These are phyloP conservation scores for Dexiosoma caninum DNA, from an alignment of 2,888 invertebrate species.

Conservation along the genomic window DNA sequence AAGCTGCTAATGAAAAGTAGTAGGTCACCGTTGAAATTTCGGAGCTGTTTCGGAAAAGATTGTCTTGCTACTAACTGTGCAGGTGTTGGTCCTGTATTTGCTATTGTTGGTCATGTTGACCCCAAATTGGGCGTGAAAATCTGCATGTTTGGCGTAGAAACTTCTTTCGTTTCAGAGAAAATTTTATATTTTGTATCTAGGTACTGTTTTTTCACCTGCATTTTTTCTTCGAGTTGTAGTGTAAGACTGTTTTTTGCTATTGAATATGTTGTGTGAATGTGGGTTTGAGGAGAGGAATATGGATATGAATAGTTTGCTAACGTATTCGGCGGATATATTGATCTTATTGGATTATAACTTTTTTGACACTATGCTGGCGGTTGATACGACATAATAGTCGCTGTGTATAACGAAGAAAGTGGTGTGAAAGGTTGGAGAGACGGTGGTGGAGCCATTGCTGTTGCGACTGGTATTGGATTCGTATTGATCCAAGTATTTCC, in stretches of 20 bases:
- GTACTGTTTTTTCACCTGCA: slow-evolving; percentile 6
- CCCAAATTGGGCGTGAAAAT: not conserved
- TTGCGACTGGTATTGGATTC: not conserved
- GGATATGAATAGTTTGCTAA: not conserved
- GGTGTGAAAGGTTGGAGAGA: not conserved
- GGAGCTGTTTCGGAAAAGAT: not conserved
- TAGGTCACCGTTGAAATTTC: slow-evolving; percentile 3
- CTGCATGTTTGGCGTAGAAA: not conserved
- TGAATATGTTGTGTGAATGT: not conserved
- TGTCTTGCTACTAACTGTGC: not conserved
- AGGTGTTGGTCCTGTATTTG: not conserved
- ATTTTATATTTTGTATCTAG: not conserved
- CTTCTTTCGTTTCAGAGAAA: not conserved
- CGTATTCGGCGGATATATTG: not conserved
- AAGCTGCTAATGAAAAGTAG: too few species aligned
- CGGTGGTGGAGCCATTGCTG: not conserved
- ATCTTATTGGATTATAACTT: not conserved
- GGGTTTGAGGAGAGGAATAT: not conserved
- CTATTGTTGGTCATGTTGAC: not conserved
- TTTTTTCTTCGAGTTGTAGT: slow-evolving; percentile 9
- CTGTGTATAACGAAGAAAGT: not conserved
- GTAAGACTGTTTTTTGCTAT: not conserved
- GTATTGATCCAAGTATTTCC: not conserved
- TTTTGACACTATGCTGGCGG: not conserved
- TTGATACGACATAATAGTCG: not conserved